Evolutionary conservation across 2,113 vertebrate genomes (phyloP), one percentile per base, ranked within the genome.

Genomic region (Crotalus horridus): DNA sequence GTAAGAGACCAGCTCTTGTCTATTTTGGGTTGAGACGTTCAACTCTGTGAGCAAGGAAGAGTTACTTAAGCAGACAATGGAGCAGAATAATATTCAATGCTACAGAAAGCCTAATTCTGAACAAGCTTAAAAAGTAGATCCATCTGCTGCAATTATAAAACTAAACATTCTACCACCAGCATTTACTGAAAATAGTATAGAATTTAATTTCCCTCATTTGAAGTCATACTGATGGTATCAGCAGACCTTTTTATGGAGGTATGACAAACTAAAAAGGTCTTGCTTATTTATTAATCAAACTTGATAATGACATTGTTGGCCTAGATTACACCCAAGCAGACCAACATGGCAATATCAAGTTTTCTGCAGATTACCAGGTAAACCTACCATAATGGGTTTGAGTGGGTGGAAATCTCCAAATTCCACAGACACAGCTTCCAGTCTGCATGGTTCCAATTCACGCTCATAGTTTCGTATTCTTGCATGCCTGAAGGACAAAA

Each of bases 391-490:
- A 94, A 99, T 99, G 90, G 98, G 98, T 94, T 99, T 99, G 85
- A 99, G 98, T 0, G 99, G 99, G 92, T 99, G 99, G 92, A 99
- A 99, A 92, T 99, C 99, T 0, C 98, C 98, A 95, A 98, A 98
- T 61, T 99, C 98, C 55, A 99, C 93, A 0, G 96, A 95, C 7
- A 97, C 58, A 0, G 94, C 94, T 91, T 99, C 99, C 94, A 98
- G 94, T 1, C 96, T 97, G 95, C 97, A 97, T 43, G 94, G 89
- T 21, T 98, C 98, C 64, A 97, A 95, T 95, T 99, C 99, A 0
- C 96, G 96, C 20, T 96, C 97, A 96, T 99, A 99, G 95, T 97
- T 98, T 93, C 99, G 98, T 24, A 95, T 94, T 26, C 98, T 97
- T 8, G 99, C 98, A 51, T 98, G 98, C 99, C 99, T 99, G 88